Percentiles rank a stretch among this genome's conserved stretches.
phyloP scores from a whole-genome alignment of 2,888 invertebrate genomes.

The Eupithecia inturbata region DNA sequence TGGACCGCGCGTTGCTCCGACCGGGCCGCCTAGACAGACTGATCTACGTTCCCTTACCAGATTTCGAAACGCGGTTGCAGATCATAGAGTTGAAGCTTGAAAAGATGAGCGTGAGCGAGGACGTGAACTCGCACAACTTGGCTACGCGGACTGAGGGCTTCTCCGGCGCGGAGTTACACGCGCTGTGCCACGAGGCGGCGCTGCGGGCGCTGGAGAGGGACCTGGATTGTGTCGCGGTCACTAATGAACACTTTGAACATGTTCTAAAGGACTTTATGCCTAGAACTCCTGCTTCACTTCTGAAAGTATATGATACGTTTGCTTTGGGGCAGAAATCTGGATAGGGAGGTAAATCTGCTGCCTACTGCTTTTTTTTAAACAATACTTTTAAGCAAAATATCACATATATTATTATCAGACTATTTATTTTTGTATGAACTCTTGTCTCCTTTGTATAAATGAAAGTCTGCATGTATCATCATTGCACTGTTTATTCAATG shows the following conservation, averaged over 20 bases:
- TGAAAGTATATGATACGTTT: slow-evolving; percentile 90
- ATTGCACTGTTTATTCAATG: slow-evolving; percentile 59
- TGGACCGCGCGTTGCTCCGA: slow-evolving; percentile 95
- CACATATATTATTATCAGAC: too few relatives aligned
- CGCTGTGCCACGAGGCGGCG: slow-evolving; percentile 96
- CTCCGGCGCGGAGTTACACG: slow-evolving; percentile 97
- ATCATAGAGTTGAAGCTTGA: slow-evolving; percentile 91
- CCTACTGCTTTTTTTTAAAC: neutral
- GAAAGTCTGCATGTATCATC: slow-evolving; percentile 20
- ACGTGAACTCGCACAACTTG: slow-evolving; percentile 87
- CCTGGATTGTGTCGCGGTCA: slow-evolving; percentile 85
- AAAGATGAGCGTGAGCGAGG: slow-evolving; percentile 88
- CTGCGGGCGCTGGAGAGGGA: slow-evolving; percentile 92
- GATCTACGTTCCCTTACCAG: slow-evolving; percentile 96
- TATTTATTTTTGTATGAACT: neutral
- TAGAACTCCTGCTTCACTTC: slow-evolving; percentile 88
- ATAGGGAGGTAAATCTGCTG: slow-evolving; percentile 30
- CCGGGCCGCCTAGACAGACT: slow-evolving; percentile 96
- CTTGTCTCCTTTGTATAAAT: slow-evolving; percentile 6
- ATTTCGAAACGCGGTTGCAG: slow-evolving; percentile 89
- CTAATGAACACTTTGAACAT: slow-evolving; percentile 88
- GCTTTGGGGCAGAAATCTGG: slow-evolving; percentile 69
- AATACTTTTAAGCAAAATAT: neutral
- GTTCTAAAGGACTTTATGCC: slow-evolving; percentile 90
- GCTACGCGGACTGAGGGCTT: slow-evolving; percentile 90